Evolutionary conservation across 2,797 vertebrate species (phyloP), one percentile per base, ranked within the genome.

Genomic region (Hapalemur alaotrensis): DNA sequence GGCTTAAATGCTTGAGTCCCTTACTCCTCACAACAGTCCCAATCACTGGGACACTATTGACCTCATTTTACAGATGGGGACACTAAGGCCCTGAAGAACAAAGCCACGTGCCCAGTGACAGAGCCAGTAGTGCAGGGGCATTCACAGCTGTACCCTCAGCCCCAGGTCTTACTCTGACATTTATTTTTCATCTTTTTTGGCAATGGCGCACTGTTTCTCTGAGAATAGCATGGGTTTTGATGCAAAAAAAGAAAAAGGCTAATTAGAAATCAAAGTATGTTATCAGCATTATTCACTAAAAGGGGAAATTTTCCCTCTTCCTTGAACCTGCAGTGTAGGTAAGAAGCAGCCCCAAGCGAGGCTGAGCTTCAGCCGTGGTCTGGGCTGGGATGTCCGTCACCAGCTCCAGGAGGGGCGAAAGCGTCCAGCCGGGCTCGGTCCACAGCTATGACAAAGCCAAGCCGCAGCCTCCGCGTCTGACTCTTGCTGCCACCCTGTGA

Each of bases 401-500:
- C 67, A 22, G 76, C 38, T 43, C 23, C 8, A 89, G 46, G 61
- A 95, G 23, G 35, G 57, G 20, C 30, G 0, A 10, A 5, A 46
- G 54, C 13, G 7, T 70, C 86, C 90, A 69, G n/a, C n/a, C 79
- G 0, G 46, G 79, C 79, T 94, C 69, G 23, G 79, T 76, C 96
- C 52, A 20, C 3, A 38, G 41, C 83, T 41, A 12, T 48, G 48
- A 28, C 11, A 38, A 59, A 93, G 70, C 92, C 75, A n/a, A 22
- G 81, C 43, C 46, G 0, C 76, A 83, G 96, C 91, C 91, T 91
- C 86, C 93, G 94, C 22, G 17, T 99, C 98, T 98, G 98, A 98
- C 98, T 98, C 98, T 98, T 99, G 98, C 99, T 99, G 99, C 99
- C 99, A 99, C 98, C 98, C 98, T 98, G 99, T 98, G 99, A 98